These are phyloP conservation scores for Cygnus atratus DNA, from an alignment of 2,113 vertebrate genomes.

Conservation along the genomic window DNA sequence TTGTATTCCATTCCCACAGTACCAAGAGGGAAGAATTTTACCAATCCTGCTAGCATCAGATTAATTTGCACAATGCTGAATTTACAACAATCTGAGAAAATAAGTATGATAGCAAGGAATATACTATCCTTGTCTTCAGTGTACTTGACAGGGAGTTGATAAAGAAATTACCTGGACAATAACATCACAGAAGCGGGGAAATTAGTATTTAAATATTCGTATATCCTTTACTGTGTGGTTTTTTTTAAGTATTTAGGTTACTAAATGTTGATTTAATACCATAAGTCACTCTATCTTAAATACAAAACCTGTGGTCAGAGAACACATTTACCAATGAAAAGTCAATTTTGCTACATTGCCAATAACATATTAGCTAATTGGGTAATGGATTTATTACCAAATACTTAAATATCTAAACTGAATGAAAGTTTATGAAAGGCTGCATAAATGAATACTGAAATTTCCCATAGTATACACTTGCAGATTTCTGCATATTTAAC, in stretches of 20 bases:
- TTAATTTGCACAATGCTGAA: not conserved
- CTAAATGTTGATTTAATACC: not conserved
- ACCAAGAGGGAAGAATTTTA: not conserved
- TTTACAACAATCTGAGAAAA: not conserved
- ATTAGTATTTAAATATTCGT: not conserved
- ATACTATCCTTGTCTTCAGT: not conserved
- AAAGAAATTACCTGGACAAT: not conserved
- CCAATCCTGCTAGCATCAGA: not conserved
- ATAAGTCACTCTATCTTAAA: not conserved
- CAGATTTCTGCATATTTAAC: not conserved
- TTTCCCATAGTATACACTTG: not conserved
- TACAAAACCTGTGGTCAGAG: not conserved
- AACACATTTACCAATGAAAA: not conserved
- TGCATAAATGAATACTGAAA: not conserved
- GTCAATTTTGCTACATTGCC: not conserved
- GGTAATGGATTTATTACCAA: not conserved
- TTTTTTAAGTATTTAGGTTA: not conserved
- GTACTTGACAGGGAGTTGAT: not conserved
- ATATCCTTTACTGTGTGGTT: not conserved
- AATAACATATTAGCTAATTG: not conserved
- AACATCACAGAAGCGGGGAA: not conserved
- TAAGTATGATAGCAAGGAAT: rapidly evolving
- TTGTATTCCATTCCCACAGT: not conserved
- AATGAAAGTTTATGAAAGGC: not conserved
- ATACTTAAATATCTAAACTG: not conserved